Conservation (phyloP, 2,113 vertebrate genomes). For the Equus quagga region DNA sequence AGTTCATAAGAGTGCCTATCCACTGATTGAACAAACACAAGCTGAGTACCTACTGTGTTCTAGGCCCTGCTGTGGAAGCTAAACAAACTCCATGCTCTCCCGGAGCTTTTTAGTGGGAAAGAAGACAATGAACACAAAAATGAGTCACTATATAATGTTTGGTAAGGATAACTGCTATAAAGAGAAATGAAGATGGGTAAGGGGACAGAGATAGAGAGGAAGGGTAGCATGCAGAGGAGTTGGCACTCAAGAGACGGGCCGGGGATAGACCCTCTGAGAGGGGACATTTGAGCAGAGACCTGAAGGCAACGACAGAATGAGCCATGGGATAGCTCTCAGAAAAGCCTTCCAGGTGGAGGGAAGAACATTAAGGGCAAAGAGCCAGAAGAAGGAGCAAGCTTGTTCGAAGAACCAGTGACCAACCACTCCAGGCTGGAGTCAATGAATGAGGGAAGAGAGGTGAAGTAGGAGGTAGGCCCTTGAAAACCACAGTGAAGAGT, state of each 20-base stretch:
- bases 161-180: not conserved
- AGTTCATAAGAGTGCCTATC: not conserved
- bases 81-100: not conserved
- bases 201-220: not conserved
- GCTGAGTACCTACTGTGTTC: not conserved
- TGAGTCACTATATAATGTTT: not conserved
- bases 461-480: not conserved
- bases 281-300: not conserved
- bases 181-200: not conserved
- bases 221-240: not conserved
- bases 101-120: not conserved
- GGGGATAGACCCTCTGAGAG: not conserved
- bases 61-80: not conserved
- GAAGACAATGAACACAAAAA: slow-evolving; percentile 3
- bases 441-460: not conserved
- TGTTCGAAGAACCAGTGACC: not conserved
- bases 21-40: not conserved
- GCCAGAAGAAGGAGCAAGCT: not conserved
- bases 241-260: not conserved
- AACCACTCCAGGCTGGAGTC: not conserved
- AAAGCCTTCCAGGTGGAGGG: not conserved
- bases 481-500: not conserved
- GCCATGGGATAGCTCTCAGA: not conserved
- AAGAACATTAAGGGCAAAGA: not conserved
- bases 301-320: not conserved